Percentiles rank a stretch among this genome's conserved stretches.
Evolutionary conservation across 2,888 invertebrate genomes (phyloP).

Genomic region (Plusia festucae): DNA sequence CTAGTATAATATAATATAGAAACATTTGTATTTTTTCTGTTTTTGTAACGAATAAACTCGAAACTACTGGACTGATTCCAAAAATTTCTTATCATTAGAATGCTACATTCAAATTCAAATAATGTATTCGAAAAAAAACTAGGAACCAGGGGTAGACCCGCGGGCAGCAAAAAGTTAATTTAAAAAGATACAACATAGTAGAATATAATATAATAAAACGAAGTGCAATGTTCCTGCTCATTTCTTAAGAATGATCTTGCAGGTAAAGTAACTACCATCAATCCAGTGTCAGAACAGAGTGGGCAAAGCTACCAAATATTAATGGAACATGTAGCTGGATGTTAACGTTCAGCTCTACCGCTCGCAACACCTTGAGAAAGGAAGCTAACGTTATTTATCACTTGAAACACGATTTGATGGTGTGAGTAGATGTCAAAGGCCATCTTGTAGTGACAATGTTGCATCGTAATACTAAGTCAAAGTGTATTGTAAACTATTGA

Average conservation of each 20-base stretch:
- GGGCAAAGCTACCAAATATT: conserved; percentile 1
- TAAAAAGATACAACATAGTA: not conserved
- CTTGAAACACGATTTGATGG: not conserved
- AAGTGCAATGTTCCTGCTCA: not conserved
- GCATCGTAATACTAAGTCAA: not conserved
- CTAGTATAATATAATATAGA: too few relatives aligned
- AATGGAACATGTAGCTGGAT: not conserved
- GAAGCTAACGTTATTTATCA: not conserved
- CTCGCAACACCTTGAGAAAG: not conserved
- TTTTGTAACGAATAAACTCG: too few relatives aligned
- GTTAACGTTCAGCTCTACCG: not conserved
- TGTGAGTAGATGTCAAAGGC: not conserved
- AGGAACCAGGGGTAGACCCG: too few relatives aligned
- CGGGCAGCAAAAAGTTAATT: too few relatives aligned
- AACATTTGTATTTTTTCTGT: too few relatives aligned
- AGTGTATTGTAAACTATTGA: not conserved
- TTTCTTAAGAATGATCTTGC: not conserved
- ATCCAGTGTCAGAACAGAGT: not conserved
- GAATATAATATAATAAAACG: not conserved
- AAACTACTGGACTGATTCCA: too few relatives aligned
- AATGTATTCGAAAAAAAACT: too few relatives aligned
- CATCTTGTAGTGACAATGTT: not conserved
- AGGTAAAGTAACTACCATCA: not conserved
- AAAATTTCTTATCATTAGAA: too few relatives aligned
- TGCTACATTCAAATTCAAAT: too few relatives aligned